A percentile compares a stretch with the other conserved stretches of the same genome.
Evolutionary conservation across 1,140 invertebrate genomes (phyloP).

Genomic region (Drosophila sp.): DNA sequence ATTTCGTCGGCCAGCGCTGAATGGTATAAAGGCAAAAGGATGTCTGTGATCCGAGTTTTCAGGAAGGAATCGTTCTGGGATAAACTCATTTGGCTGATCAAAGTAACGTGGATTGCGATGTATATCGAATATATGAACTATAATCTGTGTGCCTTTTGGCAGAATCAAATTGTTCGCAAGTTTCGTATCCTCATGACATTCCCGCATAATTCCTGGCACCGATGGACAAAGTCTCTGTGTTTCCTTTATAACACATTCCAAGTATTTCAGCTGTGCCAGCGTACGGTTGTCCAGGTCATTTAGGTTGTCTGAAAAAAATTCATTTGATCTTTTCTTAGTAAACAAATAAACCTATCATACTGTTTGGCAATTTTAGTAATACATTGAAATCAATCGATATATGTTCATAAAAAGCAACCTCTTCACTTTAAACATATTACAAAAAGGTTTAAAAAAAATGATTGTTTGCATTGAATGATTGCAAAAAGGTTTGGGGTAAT

Average conservation of each 20-base stretch:
- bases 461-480: too few species aligned
- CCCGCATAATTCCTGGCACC: slow-evolving; percentile 88
- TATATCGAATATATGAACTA: slow-evolving; percentile 85
- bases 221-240: slow-evolving; percentile 87
- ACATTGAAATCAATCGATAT: too few species aligned
- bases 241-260: slow-evolving; percentile 88
- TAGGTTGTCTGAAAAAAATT: slow-evolving; percentile 34
- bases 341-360: too few species aligned
- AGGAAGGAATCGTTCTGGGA: slow-evolving; percentile 90
- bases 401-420: too few species aligned
- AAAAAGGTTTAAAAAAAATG: background rate
- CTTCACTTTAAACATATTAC: too few species aligned
- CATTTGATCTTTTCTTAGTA: background rate
- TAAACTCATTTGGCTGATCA: slow-evolving; percentile 89
- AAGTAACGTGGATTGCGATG: slow-evolving; percentile 87
- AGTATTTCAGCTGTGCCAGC: slow-evolving; percentile 87
- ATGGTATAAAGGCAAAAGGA: slow-evolving; percentile 86
- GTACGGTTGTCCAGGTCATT: slow-evolving; percentile 85
- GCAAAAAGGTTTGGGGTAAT: too few species aligned
- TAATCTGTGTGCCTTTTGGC: slow-evolving; percentile 85
- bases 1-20: slow-evolving; percentile 77
- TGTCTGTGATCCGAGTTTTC: slow-evolving; percentile 86
- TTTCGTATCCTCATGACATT: slow-evolving; percentile 85
- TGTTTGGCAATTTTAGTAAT: too few species aligned
- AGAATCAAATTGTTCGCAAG: slow-evolving; percentile 77